Conservation (phyloP, 2,888 invertebrate genomes). For the Automeris io region DNA sequence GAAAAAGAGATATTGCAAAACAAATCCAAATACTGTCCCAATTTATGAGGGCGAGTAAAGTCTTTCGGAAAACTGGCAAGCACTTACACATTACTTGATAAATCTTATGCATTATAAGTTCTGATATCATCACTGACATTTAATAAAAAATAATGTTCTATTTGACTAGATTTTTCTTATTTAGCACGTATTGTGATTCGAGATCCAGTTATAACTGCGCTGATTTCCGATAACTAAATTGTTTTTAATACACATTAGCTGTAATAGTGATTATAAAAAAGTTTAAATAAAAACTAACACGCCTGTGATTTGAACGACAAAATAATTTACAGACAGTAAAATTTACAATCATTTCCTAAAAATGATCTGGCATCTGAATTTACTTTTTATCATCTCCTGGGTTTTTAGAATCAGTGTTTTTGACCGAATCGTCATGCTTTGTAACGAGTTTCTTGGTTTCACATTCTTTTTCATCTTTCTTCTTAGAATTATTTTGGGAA, state of each 20-base stretch:
- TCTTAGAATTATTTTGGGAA: constrained; percentile 27
- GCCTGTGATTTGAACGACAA: constrained; percentile 36
- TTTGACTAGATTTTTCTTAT: constrained; percentile 58
- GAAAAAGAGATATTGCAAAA: constrained; percentile 34
- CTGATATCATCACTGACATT: constrained; percentile 72
- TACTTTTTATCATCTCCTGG: constrained; percentile 43
- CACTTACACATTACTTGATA: constrained; percentile 63
- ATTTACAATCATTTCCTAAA: background rate
- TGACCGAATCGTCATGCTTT: constrained; percentile 38
- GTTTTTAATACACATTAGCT: constrained; percentile 20
- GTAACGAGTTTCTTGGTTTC: constrained; percentile 30
- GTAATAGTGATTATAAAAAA: constrained; percentile 43
- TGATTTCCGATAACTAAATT: background rate
- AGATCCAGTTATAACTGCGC: background rate
- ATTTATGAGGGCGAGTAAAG: constrained; percentile 39
- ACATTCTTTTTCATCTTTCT: constrained; percentile 40
- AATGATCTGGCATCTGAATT: constrained; percentile 11
- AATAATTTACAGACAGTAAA: background rate
- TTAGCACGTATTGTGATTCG: constrained; percentile 15
- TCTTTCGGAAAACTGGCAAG: constrained; percentile 63
- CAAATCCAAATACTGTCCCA: constrained; percentile 31
- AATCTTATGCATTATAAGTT: constrained; percentile 66
- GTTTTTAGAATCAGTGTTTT: constrained; percentile 36
- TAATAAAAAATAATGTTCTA: constrained; percentile 44
- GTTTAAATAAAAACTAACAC: constrained; percentile 40